Evolutionary conservation across 2,797 vertebrate genomes (phyloP).

Genomic region (Eospalax fontanierii): DNA sequence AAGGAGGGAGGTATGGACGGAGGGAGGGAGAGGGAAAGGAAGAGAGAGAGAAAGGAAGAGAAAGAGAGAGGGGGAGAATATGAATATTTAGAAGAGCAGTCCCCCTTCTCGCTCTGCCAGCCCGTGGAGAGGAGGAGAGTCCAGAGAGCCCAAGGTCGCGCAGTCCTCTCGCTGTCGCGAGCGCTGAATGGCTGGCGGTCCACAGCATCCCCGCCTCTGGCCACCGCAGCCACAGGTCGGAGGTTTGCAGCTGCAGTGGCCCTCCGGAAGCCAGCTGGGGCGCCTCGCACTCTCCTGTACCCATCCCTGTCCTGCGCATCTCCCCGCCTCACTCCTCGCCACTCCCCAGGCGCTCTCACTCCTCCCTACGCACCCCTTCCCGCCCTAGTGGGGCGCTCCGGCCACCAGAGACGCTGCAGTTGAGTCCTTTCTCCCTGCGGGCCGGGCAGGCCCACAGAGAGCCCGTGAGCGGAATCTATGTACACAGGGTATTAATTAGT

Average conservation of each 20-base stretch:
- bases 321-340: neutral
- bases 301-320: neutral
- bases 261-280: neutral
- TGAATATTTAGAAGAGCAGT: neutral
- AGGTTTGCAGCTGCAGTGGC: fast-evolving
- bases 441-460: neutral
- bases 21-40: too few relatives aligned
- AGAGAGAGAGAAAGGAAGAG: neutral
- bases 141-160: constrained; percentile 77
- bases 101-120: neutral
- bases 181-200: constrained; percentile 70
- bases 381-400: neutral
- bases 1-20: too few relatives aligned
- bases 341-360: neutral
- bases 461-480: neutral
- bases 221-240: constrained; percentile 79
- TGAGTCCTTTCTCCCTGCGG: constrained; percentile 1
- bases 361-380: neutral
- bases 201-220: constrained; percentile 24
- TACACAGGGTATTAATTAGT: neutral
- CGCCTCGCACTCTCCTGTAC: neutral
- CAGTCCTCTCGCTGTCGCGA: constrained; percentile 70
- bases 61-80: too few relatives aligned
- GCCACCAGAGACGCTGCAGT: constrained; percentile 8
- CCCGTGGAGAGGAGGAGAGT: neutral